Evolutionary conservation across 2,888 invertebrate species (phyloP), one percentile per base, ranked within the genome.

Genomic region (Doris montereyensis): DNA sequence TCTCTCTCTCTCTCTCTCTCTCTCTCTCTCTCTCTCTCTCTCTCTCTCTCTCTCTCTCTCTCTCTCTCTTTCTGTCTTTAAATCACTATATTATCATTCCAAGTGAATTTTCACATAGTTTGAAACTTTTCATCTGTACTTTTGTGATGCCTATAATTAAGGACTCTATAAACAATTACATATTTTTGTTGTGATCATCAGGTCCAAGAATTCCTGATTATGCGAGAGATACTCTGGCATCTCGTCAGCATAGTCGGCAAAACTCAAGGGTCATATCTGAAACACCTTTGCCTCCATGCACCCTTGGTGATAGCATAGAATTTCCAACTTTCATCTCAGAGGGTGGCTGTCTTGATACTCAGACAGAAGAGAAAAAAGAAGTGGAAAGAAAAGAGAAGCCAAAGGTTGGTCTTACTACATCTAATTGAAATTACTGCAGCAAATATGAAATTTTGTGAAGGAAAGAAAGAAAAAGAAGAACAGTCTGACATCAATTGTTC

Each of bases 191-290:
- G 32, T 58, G 70, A 17, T 0, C 68, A 77, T 0, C 75, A 89
- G 89, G 81, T 71, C 85, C 88, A 34, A 82, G 84, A 60, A 79
- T 87, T 4, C 90, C 90, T 17, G 85, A 84, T 71, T 89, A 90
- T 83, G 88, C 88, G 2, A 80, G 86, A 52, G 88, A 88, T 30
- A 89, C 89, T 0, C 74, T 85, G 75, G 84, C 88, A 4, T 88
- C 88, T 0, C 83, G 86, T 32, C 86, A 86, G 72, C 87, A 85
- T 80, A 86, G 83, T 30, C 77, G 81, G 13, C 82, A 78, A 21
- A 79, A 81, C 21, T 67, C 67, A 17, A 72, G 75, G 8, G 57
- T 57, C 1, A 79, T 77, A 21, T 83, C 82, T 13, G 68, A 67
- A 17, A 68, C 77, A 28, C 76, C 74, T 13, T 58, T 72, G 5